Conservation (phyloP, 2,797 vertebrate genomes). For the Poecilia wingei region DNA sequence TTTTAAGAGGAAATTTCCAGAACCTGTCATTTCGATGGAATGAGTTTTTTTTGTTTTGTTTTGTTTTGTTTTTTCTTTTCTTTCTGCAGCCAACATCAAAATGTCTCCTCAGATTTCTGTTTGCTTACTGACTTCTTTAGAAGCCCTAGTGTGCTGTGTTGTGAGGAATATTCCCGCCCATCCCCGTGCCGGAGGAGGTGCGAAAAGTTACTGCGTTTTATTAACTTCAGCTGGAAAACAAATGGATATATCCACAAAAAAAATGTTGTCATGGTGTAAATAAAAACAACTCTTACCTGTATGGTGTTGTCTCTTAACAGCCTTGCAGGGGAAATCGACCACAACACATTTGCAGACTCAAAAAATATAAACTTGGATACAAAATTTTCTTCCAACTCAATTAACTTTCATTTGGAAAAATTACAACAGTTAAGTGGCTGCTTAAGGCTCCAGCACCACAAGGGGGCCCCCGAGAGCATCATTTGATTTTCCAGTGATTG, state of each 20-base stretch:
- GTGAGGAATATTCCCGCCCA: conserved; percentile 26
- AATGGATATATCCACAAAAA: conserved; percentile 82
- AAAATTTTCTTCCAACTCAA: background rate
- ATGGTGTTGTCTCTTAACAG: conserved; percentile 7
- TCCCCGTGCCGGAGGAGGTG: conserved; percentile 20
- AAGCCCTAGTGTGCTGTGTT: conserved; percentile 37
- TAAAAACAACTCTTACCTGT: conserved; percentile 61
- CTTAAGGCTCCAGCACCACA: no score
- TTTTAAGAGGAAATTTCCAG: conserved; percentile 61
- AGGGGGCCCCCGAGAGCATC: no score
- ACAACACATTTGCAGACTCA: background rate
- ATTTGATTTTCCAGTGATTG: no score
- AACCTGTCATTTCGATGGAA: conserved; percentile 65
- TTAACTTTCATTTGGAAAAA: background rate
- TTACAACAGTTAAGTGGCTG: background rate
- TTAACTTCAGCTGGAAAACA: conserved; percentile 88
- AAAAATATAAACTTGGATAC: background rate
- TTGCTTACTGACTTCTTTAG: background rate
- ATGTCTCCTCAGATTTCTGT: conserved; percentile 19
- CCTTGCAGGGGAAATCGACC: background rate
- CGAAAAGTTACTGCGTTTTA: conserved; percentile 68
- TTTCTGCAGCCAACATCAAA: conserved; percentile 28
- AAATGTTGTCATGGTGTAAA: conserved; percentile 69
- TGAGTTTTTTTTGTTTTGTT: background rate
- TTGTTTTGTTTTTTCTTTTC: no score